A percentile compares a stretch with the other conserved stretches of the same genome.
Conservation (phyloP, 2,888 invertebrate species). For the Herminia tarsipennalis region DNA sequence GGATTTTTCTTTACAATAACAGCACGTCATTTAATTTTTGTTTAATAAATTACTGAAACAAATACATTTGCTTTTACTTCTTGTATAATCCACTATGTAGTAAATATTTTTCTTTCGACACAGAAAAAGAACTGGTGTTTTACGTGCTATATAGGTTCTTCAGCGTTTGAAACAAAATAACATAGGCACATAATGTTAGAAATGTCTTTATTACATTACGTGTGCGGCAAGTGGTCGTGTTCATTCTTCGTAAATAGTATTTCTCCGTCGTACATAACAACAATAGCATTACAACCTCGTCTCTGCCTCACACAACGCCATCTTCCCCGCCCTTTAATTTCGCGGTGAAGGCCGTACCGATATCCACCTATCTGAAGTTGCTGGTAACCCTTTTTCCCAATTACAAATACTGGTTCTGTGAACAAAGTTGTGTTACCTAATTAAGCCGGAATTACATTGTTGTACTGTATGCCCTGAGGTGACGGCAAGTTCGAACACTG, state of each 20-base stretch:
- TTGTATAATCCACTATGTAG: no score
- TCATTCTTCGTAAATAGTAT: slow-evolving; percentile 20
- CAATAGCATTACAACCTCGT: slow-evolving; percentile 44
- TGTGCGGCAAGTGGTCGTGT: slow-evolving; percentile 14
- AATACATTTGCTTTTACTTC: no score
- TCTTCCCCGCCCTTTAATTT: slow-evolving; percentile 19
- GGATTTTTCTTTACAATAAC: no score
- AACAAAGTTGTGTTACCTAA: slow-evolving; percentile 1
- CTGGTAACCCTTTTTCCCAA: slow-evolving; percentile 33
- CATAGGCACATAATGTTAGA: no score
- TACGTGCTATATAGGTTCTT: no score
- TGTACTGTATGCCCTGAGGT: no score
- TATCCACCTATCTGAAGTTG: slow-evolving; percentile 38
- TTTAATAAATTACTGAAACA: no score
- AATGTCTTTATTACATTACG: not conserved
- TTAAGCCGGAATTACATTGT: not conserved
- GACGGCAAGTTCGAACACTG: no score
- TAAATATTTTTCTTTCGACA: no score
- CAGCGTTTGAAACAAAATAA: no score
- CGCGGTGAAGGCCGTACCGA: slow-evolving; percentile 31
- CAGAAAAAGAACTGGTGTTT: no score
- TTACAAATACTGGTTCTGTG: slow-evolving; percentile 9
- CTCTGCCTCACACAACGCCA: slow-evolving; percentile 45
- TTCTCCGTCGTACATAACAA: slow-evolving; percentile 29
- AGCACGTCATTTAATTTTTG: no score